phyloP scores from a whole-genome alignment of 2,113 vertebrate species.

The Oncorhynchus kisutch region DNA sequence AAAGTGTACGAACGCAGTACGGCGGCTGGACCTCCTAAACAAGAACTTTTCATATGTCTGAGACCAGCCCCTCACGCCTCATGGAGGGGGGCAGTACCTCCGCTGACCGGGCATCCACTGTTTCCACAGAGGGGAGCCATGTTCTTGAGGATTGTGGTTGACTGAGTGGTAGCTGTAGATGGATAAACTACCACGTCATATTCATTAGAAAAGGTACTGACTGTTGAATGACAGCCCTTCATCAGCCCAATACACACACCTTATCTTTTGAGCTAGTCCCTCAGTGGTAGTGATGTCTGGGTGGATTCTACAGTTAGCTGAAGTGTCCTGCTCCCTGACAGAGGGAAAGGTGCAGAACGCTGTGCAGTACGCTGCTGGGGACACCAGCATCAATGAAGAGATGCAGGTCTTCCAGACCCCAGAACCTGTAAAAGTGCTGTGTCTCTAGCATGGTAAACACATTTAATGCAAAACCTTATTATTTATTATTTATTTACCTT shows the following conservation, averaged over 20 bases:
- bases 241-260: neutral
- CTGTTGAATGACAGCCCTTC: neutral
- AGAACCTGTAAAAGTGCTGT: constrained; percentile 45
- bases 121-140: constrained; percentile 48
- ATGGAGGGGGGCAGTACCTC: constrained; percentile 49
- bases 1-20: constrained; percentile 47
- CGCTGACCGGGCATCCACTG: constrained; percentile 27
- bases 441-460: constrained; percentile 56
- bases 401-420: constrained; percentile 53
- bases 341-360: constrained; percentile 67
- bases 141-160: constrained; percentile 52
- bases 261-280: neutral
- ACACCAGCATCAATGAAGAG: constrained; percentile 63
- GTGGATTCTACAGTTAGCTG: neutral
- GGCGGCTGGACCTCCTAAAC: constrained; percentile 47
- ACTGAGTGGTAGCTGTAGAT: constrained; percentile 37
- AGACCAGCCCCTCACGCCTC: constrained; percentile 50
- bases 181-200: constrained; percentile 38
- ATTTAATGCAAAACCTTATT: neutral
- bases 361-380: constrained; percentile 44
- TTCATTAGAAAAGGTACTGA: constrained; percentile 64
- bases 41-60: constrained; percentile 55
- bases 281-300: neutral
- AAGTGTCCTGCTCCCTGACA: constrained; percentile 20
- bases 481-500: no score